Evolutionary conservation across 2,888 invertebrate genomes (phyloP), one percentile per base, ranked within the genome.

Genomic region (Mantis religiosa): DNA sequence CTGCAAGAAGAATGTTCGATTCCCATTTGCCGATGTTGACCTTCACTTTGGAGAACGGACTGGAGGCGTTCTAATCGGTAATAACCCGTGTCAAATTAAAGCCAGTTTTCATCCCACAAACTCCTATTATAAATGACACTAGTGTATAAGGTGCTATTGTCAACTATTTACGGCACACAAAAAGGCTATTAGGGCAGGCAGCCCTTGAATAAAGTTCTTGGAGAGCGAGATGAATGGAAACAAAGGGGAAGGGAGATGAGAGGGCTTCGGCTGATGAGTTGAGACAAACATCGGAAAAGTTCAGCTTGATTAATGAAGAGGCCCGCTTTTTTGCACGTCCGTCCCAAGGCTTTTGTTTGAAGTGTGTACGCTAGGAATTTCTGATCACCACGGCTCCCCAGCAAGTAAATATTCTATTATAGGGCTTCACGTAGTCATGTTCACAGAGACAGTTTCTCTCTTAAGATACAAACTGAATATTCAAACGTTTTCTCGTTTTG

Each of bases 71-170:
- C 83, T 89, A 90, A 90, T 90, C 90, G 90, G 88, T 90, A 90
- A 90, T 90, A 90, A 88, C 85, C 71, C 90, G 89, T 89, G 81
- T 87, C 90, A 89, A 90, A 90, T 90, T 88, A 90, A 89, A 89
- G 88, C 85, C 87, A 90, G 82, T 88, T 86, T 84, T 89, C 88
- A 85, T 85, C 85, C 86, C 28, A 28, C 87, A 25, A 71, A 82
- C 87, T 87, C 30, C 87, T 84, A 54, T 88, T 84, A 54, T 84
- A 87, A 89, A 84, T 89, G 90, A 88, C 90, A 88, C 88, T 82
- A 84, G 54, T 71, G 54, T 71, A 71, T 71, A 71, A 71, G 54
- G 81, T 15, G 81, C 89, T 85, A 90, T 90, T 89, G 90, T 90
- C 89, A 89, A 90, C 88, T 90, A 89, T 89, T 89, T 89, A 90